phyloP scores from a whole-genome alignment of 1,140 invertebrate genomes.

The Cryptotermes secundus region DNA sequence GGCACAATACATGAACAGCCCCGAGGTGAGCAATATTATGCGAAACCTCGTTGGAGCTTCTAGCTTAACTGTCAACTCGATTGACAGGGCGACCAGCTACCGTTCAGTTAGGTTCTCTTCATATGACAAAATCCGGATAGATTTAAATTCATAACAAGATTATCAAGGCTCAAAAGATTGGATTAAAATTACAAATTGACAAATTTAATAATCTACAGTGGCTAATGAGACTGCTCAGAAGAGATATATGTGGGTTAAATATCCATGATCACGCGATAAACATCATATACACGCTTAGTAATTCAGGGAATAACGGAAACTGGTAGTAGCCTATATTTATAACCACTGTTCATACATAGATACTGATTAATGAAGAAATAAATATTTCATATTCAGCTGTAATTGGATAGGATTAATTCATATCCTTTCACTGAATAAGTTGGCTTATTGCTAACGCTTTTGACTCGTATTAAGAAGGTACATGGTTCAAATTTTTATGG shows the following conservation, averaged over 20 bases:
- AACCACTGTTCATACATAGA: too few species aligned
- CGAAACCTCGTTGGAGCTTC: background rate
- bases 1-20: background rate
- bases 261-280: background rate
- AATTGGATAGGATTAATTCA: too few species aligned
- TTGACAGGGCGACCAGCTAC: background rate
- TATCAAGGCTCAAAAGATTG: background rate
- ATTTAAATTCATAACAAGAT: background rate
- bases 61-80: background rate
- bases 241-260: background rate
- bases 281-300: background rate
- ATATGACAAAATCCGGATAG: background rate
- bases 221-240: background rate
- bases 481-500: too few species aligned
- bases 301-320: too few species aligned
- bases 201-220: constrained; percentile 4
- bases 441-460: too few species aligned
- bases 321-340: too few species aligned
- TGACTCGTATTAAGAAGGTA: too few species aligned
- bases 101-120: background rate
- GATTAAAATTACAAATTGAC: constrained; percentile 15
- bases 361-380: too few species aligned
- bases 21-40: background rate
- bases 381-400: too few species aligned
- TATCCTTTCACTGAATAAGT: too few species aligned